phyloP scores from a whole-genome alignment of 2,888 invertebrate species.

The Nomada lathburiana region DNA sequence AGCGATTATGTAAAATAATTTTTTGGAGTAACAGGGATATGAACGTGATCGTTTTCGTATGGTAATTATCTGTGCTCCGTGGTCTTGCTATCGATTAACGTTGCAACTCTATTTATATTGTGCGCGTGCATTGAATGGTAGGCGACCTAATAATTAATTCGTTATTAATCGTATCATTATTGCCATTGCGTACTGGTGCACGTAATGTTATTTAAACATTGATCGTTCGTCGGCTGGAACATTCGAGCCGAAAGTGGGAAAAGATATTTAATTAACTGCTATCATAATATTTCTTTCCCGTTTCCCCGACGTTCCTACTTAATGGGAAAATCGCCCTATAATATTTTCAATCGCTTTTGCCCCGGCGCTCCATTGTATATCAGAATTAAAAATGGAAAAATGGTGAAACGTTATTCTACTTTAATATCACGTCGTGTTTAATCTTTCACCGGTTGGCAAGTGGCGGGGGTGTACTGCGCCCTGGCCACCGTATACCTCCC shows the following conservation, averaged over 20 bases:
- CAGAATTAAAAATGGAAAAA: background rate
- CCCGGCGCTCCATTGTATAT: background rate
- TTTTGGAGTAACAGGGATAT: no score
- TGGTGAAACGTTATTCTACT: conserved; percentile 7
- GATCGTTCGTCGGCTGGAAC: background rate
- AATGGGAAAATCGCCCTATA: background rate
- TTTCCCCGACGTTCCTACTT: no score
- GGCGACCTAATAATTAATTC: conserved; percentile 24
- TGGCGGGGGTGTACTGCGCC: background rate
- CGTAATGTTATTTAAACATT: conserved; percentile 2
- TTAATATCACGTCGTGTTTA: conserved; percentile 22
- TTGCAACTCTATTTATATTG: background rate
- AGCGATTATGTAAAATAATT: no score
- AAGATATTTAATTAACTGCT: background rate
- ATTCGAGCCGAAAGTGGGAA: background rate
- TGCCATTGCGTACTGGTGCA: background rate
- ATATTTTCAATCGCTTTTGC: background rate
- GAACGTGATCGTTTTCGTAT: background rate
- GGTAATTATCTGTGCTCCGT: no score
- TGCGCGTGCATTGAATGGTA: background rate
- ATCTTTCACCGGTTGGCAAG: conserved; percentile 37
- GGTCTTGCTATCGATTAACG: background rate
- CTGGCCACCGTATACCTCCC: conserved; percentile 24
- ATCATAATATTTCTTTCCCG: background rate
- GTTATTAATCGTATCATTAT: conserved; percentile 24